Evolutionary conservation across 2,113 vertebrate genomes (phyloP).

Genomic region (Malurus cyaneus): DNA sequence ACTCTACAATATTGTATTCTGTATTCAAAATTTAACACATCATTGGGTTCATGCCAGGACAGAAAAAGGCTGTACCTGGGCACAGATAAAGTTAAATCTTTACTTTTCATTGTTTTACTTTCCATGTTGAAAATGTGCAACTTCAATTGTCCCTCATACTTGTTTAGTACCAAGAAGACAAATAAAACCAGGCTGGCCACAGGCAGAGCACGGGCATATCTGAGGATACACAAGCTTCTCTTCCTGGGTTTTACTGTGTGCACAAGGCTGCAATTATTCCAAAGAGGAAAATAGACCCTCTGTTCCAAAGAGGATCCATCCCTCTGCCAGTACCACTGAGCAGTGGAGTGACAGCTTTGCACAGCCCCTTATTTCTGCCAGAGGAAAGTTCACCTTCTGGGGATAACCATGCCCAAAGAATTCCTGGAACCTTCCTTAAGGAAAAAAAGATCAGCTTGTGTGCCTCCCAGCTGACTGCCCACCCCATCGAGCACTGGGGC

Average conservation of each 20-base stretch:
- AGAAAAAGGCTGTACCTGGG: background rate
- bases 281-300: background rate
- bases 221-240: background rate
- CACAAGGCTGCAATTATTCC: background rate
- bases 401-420: background rate
- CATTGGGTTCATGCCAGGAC: background rate
- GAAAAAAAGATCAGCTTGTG: background rate
- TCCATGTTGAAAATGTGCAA: background rate
- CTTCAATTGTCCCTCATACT: background rate
- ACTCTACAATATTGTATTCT: background rate
- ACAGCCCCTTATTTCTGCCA: background rate
- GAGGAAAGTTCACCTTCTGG: background rate
- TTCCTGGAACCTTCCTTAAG: background rate
- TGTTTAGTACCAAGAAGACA: background rate
- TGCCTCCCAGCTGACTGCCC: background rate
- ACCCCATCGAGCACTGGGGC: rapidly evolving
- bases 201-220: background rate
- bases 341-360: background rate
- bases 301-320: background rate
- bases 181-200: background rate
- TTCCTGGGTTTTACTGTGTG: background rate
- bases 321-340: rapidly evolving
- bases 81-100: background rate
- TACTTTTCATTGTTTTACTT: background rate
- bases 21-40: background rate